These are phyloP conservation scores for Bursaphelenchus mucronatus DNA, from an alignment of 1,140 invertebrate genomes.

Conservation along the genomic window DNA sequence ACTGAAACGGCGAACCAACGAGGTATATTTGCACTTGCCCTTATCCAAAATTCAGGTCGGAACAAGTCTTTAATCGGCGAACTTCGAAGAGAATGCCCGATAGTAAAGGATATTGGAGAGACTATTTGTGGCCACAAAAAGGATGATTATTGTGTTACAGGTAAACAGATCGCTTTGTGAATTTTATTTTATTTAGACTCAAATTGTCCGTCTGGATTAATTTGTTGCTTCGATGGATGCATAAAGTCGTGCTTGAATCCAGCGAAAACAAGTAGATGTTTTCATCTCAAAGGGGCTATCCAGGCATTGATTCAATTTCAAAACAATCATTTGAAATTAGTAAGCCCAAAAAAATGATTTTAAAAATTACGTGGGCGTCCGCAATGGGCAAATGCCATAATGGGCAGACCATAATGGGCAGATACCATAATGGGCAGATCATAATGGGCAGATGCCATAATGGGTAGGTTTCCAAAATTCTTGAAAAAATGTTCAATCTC, in stretches of 20 bases:
- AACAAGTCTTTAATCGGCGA: neutral
- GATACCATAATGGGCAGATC: too few relatives aligned
- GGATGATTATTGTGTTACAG: conserved; percentile 8
- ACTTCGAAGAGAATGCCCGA: conserved; percentile 1
- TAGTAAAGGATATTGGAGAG: conserved; percentile 2
- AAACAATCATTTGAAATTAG: conserved; percentile 21
- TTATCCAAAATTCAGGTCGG: neutral
- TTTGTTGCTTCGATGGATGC: conserved; percentile 51
- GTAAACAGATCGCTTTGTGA: neutral
- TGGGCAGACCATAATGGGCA: too few relatives aligned
- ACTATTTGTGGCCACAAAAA: neutral
- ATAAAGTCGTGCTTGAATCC: conserved; percentile 28
- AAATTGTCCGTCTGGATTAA: conserved; percentile 14
- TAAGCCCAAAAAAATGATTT: conserved; percentile 4
- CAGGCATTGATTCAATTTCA: conserved; percentile 7
- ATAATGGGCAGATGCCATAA: too few relatives aligned
- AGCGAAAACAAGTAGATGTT: conserved; percentile 24
- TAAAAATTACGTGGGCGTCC: too few relatives aligned
- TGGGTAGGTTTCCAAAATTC: too few relatives aligned
- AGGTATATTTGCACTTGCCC: conserved; percentile 2
- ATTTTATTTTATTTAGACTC: conserved; percentile 1
- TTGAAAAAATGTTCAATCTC: too few relatives aligned
- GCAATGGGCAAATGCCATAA: too few relatives aligned
- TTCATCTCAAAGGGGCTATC: conserved; percentile 27
- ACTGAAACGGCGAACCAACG: neutral